Evolutionary conservation across 1,140 invertebrate species (phyloP).

Genomic region (Eumeta japonica): DNA sequence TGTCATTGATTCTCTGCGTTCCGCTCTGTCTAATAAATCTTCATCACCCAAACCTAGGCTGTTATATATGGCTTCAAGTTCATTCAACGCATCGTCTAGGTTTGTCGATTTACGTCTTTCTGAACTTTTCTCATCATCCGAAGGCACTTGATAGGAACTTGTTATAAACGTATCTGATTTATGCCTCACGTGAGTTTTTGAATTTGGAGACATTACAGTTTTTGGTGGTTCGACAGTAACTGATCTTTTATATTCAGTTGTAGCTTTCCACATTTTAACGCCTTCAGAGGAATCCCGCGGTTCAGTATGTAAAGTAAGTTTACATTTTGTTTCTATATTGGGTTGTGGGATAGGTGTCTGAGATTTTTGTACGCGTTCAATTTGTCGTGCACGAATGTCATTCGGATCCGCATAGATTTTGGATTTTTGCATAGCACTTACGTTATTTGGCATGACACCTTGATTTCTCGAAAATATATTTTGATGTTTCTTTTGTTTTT

Average conservation of each 20-base stretch:
- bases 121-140: conserved; percentile 48
- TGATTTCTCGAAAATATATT: conserved; percentile 24
- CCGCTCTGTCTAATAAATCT: conserved; percentile 74
- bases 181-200: conserved; percentile 43
- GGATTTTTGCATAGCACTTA: too few relatives aligned
- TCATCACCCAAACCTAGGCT: conserved; percentile 78
- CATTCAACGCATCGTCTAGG: conserved; percentile 81
- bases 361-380: too few relatives aligned
- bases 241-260: conserved; percentile 46
- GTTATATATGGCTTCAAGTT: conserved; percentile 87
- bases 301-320: not conserved
- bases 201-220: conserved; percentile 25
- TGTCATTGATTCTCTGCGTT: conserved; percentile 70
- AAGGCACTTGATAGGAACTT: conserved; percentile 30
- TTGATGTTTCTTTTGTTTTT: conserved; percentile 42
- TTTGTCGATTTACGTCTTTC: conserved; percentile 67
- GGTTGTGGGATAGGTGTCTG: conserved; percentile 1
- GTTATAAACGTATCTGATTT: conserved; percentile 46
- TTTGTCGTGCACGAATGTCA: too few relatives aligned
- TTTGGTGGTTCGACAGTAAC: conserved; percentile 36
- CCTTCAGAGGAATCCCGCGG: conserved; percentile 38
- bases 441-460: too few relatives aligned
- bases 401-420: too few relatives aligned
- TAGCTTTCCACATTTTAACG: conserved; percentile 46
- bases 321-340: too few relatives aligned